A percentile compares a stretch with the other conserved stretches of the same genome.
Conservation (phyloP, 2,888 invertebrate genomes). For the Odontocerum albicorne region DNA sequence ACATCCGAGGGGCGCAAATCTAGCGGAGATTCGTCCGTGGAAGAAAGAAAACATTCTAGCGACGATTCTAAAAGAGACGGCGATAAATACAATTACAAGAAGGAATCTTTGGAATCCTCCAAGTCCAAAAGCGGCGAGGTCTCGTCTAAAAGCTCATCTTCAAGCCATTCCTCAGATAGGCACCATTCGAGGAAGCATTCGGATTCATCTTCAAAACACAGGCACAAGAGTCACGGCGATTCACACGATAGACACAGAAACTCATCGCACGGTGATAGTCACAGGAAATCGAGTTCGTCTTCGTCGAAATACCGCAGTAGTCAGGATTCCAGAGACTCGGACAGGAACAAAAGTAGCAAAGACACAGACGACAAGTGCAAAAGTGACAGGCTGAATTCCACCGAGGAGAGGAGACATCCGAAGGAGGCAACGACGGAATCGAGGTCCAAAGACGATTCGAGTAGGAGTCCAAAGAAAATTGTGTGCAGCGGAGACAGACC, state of each 20-base stretch:
- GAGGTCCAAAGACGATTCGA: constrained; percentile 1
- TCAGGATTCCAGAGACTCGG: not conserved
- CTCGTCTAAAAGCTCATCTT: constrained; percentile 24
- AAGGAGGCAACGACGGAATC: not conserved
- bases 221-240: constrained; percentile 5
- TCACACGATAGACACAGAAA: constrained; percentile 18
- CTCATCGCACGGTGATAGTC: constrained; percentile 11
- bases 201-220: constrained; percentile 20
- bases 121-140: constrained; percentile 13
- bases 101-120: not conserved
- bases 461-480: constrained; percentile 4
- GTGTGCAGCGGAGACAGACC: constrained; percentile 4
- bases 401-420: not conserved
- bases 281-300: constrained; percentile 9
- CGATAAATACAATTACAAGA: constrained; percentile 1
- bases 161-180: constrained; percentile 27
- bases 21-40: constrained; percentile 19
- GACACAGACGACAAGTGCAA: not conserved
- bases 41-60: constrained; percentile 4
- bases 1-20: constrained; percentile 19
- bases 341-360: constrained; percentile 1
- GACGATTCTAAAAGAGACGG: not conserved
- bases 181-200: constrained; percentile 26
- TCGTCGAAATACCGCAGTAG: constrained; percentile 6
- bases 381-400: not conserved